These are phyloP conservation scores for Netelia inedita DNA, from an alignment of 2,888 invertebrate species.

Conservation along the genomic window DNA sequence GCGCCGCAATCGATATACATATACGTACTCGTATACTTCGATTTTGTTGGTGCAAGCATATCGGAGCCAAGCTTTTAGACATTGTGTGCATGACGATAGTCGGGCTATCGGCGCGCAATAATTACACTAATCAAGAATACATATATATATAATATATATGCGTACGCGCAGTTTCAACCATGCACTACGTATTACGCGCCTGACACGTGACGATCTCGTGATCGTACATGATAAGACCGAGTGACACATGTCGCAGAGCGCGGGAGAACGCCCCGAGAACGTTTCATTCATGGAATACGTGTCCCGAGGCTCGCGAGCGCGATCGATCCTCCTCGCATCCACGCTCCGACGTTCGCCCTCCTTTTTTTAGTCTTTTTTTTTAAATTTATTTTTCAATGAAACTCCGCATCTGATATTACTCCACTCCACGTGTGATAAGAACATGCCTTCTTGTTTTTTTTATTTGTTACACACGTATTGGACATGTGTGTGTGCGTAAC, in stretches of 20 bases:
- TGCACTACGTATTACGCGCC: background rate
- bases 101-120: background rate
- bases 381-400: conserved; percentile 36
- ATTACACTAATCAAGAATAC: background rate
- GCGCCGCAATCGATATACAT: no score
- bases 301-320: conserved; percentile 22
- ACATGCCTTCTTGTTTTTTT: background rate
- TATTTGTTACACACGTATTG: background rate
- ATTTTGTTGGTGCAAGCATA: conserved; percentile 21
- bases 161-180: background rate
- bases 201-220: conserved; percentile 50
- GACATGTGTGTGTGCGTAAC: background rate
- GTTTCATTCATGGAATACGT: conserved; percentile 63
- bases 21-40: background rate
- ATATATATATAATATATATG: conserved; percentile 1
- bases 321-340: conserved; percentile 47
- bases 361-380: conserved; percentile 3
- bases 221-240: conserved; percentile 52
- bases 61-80: background rate
- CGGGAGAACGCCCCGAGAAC: conserved; percentile 31
- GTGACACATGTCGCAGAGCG: conserved; percentile 4
- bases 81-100: background rate
- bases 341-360: background rate
- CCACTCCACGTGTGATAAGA: conserved; percentile 43
- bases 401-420: conserved; percentile 33